Conservation (phyloP, 2,113 vertebrate genomes). For the Echinops telfairi region DNA sequence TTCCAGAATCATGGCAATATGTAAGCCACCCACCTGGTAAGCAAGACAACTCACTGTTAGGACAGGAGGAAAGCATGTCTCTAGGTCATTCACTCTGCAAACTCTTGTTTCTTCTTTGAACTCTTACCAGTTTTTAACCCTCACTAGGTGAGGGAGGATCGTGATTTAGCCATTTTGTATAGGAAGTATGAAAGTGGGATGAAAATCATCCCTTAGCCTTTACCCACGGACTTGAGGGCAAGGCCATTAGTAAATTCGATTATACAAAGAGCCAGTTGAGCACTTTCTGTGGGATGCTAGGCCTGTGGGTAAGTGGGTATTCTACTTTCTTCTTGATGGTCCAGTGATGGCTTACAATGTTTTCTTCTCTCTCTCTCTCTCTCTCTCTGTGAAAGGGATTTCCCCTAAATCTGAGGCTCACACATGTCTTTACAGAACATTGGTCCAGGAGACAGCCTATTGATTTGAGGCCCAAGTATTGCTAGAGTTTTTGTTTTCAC, state of each 20-base stretch:
- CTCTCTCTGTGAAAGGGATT: background rate
- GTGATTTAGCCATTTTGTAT: background rate
- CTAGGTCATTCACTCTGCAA: background rate
- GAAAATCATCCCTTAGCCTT: background rate
- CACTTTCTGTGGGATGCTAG: background rate
- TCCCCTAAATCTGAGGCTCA: background rate
- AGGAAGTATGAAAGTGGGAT: background rate
- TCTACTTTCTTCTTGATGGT: background rate
- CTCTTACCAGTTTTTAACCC: background rate
- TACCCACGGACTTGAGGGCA: background rate
- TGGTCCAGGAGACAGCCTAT: background rate
- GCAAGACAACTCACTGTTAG: too few relatives aligned
- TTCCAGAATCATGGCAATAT: background rate
- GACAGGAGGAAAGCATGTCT: too few relatives aligned
- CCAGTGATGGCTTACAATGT: background rate
- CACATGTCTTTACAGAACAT: background rate
- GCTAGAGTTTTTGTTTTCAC: conserved; percentile 34
- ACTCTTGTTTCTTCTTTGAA: background rate
- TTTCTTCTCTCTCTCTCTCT: background rate
- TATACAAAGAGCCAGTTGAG: background rate
- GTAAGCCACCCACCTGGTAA: background rate
- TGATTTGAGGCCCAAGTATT: background rate
- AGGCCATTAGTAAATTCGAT: background rate
- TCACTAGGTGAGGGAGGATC: background rate
- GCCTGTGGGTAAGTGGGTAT: background rate